Evolutionary conservation across 2,113 vertebrate species (phyloP), one percentile per base, ranked within the genome.

Genomic region (Pituophis catenifer): DNA sequence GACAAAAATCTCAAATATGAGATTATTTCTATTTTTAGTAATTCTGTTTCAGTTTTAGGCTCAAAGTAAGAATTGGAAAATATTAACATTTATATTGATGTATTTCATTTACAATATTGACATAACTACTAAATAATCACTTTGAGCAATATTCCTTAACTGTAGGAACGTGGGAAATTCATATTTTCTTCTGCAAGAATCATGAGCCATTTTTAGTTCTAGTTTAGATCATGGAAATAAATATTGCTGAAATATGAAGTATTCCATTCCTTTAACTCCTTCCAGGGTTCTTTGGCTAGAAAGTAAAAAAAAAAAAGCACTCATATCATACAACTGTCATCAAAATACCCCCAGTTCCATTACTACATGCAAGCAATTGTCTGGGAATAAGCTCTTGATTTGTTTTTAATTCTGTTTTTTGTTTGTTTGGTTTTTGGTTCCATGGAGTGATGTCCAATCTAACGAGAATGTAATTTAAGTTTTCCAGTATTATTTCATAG

Each of bases 1-100:
- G 94, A 95, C 95, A 96, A 94, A 88, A 91, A 96, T 96, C 11
- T 91, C 38, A 55, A 85, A 38, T 91, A 57, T 85, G 53, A 55
- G 24, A 26, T 26, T 44, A 59, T 57, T 57, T 29, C 23, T 91
- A 44, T 33, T 91, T 57, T 86, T 48, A 65, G 44, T 88, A n/a
- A 55, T 88, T 88, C 48, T 90, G 2, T 48, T 90, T 90, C 17
- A 90, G 1, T 6, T 13, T 29, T 75, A 21, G 15, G 52, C 8
- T 17, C 59, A 70, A 65, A 33, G 2, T 70, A 52, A 7, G 2
- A 75, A 54, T 33, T 23, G 8, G 13, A 53, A 75, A 90, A 52
- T 70, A 50, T 26, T 65, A 88, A 23, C 57, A 33, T 92, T 65
- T 19, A 90, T 70, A 33, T 33, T 75, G 48, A n/a, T 1, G 0